Base-by-base conservation (phyloP, 2,113 vertebrate genomes). In the Apodemus sylvaticus region DNA sequence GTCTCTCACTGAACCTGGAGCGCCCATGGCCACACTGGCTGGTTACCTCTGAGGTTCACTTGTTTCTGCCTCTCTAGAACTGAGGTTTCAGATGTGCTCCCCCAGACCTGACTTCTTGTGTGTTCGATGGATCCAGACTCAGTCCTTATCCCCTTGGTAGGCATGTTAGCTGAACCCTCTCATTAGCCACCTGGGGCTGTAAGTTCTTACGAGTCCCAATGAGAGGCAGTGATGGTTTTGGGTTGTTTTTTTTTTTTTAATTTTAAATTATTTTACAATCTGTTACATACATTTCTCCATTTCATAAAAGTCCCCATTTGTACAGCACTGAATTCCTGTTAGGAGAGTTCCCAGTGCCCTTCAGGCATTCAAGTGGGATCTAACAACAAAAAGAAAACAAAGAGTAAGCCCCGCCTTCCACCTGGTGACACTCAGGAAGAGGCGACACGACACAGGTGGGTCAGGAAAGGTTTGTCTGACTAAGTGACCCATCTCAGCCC, bases 391-490 rank as follows among this genome's bases (percentile, higher is more conserved):
- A 86, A 64, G 45, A 71, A 79, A 70, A 55, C 31, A 90, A 36
- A 45, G 83, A 68, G 36, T 87, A n/a, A 91, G 55, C 14, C 13
- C 51, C 58, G 17, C 78, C 31, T 85, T 79, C 90, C 53, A 66
- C 64, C 95, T 62, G 86, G 20, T 87, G 79, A 31, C 39, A 34
- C 19, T 39, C 10, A 66, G 17, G 22, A 48, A 81, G 22, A 71
- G 20, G 24, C 64, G 77, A 0, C 22, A 62, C 0, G 51, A 39
- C 26, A 29, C 70, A 39, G 42, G 34, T 86, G 4, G 36, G 20
- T 83, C 60, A 53, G 77, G 82, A 74, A 93, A 89, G 36, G 20
- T 86, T 77, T 86, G n/a, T 93, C 82, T 94, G 60, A 91, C 51
- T 51, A 88, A 76, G 81, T 89, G 78, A 81, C 73, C 77, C 78